Evolutionary conservation across 1,140 invertebrate genomes (phyloP), one percentile per base, ranked within the genome.

Genomic region (Scaptomyza montana): DNA sequence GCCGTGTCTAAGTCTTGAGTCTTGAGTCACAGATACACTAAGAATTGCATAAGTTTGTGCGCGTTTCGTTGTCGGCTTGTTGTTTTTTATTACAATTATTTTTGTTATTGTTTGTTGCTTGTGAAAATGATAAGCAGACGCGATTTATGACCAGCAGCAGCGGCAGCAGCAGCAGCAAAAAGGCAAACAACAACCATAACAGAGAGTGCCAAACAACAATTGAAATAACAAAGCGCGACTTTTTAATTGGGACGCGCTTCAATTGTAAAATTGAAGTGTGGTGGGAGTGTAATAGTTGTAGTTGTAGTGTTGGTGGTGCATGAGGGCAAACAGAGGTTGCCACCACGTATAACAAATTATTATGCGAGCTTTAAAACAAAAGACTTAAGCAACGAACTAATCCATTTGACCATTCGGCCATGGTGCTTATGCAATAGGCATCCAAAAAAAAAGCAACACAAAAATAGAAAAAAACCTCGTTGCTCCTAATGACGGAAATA

Each of bases 41-140:
- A 80, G 73, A 82, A 86, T 90, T 90, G 87, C 87, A 87, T 84
- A 90, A 90, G 89, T 56, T 72, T 12, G 33, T 36, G 59, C 64
- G 56, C 56, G 57, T 68, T 61, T 61, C 59, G 60, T 56, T 60
- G 67, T 64, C 77, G 39, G 39, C 77, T 77, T 74, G 76, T 77
- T 78, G 33, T 70, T 25, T 25, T 25, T 25, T 25, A 25, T 25
- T 25, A 25, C 21, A 25, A 25, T 25, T 25, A 25, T 25, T 25
- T 25, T 25, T 25, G 21, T 25, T 25, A 25, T 25, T 25, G 21
- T 25, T 59, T 59, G 47, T 89, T 89, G 87, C 90, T 90, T 90
- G 87, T 90, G 87, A 90, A 89, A 87, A 87, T 90, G 87, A 90
- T 90, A 90, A 90, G 86, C 86, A 80, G 73, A 76, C 65, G 76